Base-by-base conservation (phyloP, 2,888 invertebrate species). In the Chironomus tentans region DNA sequence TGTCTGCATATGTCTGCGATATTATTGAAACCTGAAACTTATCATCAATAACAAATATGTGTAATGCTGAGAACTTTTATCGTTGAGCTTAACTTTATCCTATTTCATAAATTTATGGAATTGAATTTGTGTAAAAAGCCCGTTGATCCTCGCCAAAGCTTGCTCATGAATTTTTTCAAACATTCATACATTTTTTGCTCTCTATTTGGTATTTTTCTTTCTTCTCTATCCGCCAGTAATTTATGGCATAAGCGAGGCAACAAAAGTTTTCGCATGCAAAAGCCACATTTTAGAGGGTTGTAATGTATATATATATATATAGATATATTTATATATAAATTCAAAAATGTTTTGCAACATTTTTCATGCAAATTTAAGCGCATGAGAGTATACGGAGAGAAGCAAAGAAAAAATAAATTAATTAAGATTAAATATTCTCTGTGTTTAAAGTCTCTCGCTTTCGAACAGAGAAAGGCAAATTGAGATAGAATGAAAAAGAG, bases 341-440 rank as follows among this genome's bases (percentile, higher is more conserved):
- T 65, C 22, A 65, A 65, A 65, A 65, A 65, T 65, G 56, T 65
- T 18, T 65, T 65, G 65, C 65, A 73, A 62, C 73, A 73, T 62
- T 73, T 50, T 73, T 73, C 73, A 72, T 62, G 73, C 38, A 73
- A 18, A 70, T 21, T 73, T 24, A 21, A 65, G 65, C 21, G 24
- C 65, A 24, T 65, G 65, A 65, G 65, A 21, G 71, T 56, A 38
- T 71, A 18, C 50, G 13, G 15, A 68, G 68, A 28, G 50, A 18
- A 4, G 18, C n/a, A 56, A 56, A 18, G 56, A 68, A 68, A 28
- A 61, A 73, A 74, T 47, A 48, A 74, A 74, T 74, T 74, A 74
- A 74, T 74, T 74, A 74, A 74, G 74, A 74, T 74, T 74, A 74
- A 68, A 68, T 62, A 73, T 46, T 46, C 72, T 73, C 65, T 65